Evolutionary conservation across 2,888 invertebrate genomes (phyloP).

Genomic region (Andrena dorsata): DNA sequence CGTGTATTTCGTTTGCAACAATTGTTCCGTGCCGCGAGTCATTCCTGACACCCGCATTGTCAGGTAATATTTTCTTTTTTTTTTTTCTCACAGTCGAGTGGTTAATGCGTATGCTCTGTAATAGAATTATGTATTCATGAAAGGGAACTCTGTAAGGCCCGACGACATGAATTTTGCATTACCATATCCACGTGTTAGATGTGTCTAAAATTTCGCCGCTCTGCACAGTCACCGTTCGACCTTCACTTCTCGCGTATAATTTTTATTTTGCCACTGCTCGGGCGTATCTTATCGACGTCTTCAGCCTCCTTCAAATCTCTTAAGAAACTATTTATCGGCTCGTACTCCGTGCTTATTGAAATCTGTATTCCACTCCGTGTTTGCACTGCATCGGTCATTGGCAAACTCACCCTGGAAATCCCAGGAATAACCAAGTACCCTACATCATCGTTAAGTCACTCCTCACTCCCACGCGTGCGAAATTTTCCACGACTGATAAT

Average conservation of each 20-base stretch:
- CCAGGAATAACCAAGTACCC: constrained; percentile 33
- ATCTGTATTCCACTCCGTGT: constrained; percentile 10
- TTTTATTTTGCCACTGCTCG: background rate
- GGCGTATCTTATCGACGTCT: background rate
- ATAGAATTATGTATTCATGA: constrained; percentile 57
- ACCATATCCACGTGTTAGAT: constrained; percentile 42
- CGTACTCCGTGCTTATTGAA: constrained; percentile 22
- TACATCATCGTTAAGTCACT: background rate
- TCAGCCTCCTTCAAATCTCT: background rate
- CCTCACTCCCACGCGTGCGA: background rate
- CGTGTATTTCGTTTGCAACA: background rate
- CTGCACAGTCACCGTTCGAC: background rate
- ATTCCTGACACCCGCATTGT: background rate
- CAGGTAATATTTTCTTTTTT: background rate
- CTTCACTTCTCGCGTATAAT: constrained; percentile 1
- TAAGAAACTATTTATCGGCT: background rate
- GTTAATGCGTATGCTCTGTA: constrained; percentile 48
- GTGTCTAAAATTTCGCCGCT: constrained; percentile 43
- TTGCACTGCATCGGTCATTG: constrained; percentile 28
- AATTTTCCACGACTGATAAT: background rate
- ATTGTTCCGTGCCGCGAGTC: background rate
- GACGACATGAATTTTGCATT: constrained; percentile 56
- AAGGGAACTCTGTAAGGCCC: constrained; percentile 18
- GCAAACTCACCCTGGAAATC: constrained; percentile 30
- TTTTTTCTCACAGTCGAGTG: background rate